Conservation (phyloP, 2,888 invertebrate species). For the Chloromyia formosa region DNA sequence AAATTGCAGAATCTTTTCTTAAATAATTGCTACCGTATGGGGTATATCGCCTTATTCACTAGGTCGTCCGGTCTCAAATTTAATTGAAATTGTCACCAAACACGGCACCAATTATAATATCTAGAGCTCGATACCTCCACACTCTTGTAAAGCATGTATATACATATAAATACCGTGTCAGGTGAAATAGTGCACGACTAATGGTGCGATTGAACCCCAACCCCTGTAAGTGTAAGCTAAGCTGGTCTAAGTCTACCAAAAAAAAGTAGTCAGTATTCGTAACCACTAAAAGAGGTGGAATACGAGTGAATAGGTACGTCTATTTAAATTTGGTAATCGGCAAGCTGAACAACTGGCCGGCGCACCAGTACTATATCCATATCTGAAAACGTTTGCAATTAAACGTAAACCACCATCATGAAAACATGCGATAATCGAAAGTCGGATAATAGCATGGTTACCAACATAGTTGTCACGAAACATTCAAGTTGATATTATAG, state of each 20-base stretch:
- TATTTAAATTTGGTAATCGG: conserved; percentile 13
- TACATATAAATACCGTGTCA: neutral
- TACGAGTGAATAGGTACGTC: neutral
- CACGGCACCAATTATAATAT: conserved; percentile 35
- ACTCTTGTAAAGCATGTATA: too few relatives aligned
- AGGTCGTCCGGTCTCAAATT: neutral
- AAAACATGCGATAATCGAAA: conserved; percentile 41
- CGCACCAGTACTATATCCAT: neutral
- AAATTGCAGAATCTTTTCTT: neutral
- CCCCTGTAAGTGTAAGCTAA: too few relatives aligned
- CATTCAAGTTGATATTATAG: too few relatives aligned
- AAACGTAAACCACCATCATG: conserved; percentile 16
- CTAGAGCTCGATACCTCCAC: conserved; percentile 16
- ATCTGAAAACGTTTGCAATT: conserved; percentile 15
- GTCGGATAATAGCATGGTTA: neutral
- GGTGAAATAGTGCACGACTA: conserved; percentile 34
- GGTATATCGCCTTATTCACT: conserved; percentile 19
- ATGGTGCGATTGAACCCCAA: conserved; percentile 4
- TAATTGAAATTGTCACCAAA: conserved; percentile 37
- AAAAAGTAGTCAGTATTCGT: neutral
- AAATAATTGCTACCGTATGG: conserved; percentile 18
- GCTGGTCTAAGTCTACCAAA: neutral
- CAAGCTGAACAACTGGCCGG: neutral
- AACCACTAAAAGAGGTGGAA: neutral
- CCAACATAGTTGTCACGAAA: conserved; percentile 5